Conservation (phyloP, 1,140 invertebrate genomes). For the Brachionus sp. region DNA sequence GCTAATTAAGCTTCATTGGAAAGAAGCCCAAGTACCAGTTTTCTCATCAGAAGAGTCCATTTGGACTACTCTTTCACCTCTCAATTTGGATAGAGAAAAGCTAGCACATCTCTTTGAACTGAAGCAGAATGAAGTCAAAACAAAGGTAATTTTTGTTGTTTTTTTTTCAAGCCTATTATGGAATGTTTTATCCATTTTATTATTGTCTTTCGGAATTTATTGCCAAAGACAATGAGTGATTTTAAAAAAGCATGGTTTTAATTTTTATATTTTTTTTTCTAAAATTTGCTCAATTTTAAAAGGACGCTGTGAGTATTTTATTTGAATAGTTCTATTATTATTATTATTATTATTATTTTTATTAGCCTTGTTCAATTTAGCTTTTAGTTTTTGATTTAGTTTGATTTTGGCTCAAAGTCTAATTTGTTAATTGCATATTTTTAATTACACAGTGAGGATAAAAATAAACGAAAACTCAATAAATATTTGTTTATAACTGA, state of each 20-base stretch:
- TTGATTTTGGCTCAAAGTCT: not conserved
- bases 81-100: slow-evolving; percentile 79
- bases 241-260: slow-evolving; percentile 24
- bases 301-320: slow-evolving; percentile 25
- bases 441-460: too few relatives aligned
- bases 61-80: slow-evolving; percentile 82
- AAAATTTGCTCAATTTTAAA: not conserved
- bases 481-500: too few relatives aligned
- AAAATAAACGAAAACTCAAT: too few relatives aligned
- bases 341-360: not conserved
- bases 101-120: slow-evolving; percentile 95
- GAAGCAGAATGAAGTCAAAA: slow-evolving; percentile 86
- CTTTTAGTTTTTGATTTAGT: slow-evolving; percentile 25
- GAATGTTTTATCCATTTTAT: not conserved
- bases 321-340: slow-evolving; percentile 26
- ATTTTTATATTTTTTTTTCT: not conserved
- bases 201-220: not conserved
- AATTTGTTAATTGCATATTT: not conserved
- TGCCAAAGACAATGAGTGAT: not conserved
- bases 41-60: slow-evolving; percentile 67
- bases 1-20: slow-evolving; percentile 99
- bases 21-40: slow-evolving; percentile 66
- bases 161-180: not conserved
- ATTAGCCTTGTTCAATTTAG: not conserved
- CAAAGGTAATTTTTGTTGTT: slow-evolving; percentile 65